Base-by-base conservation (phyloP, 2,113 vertebrate species). In the Pagrus major region DNA sequence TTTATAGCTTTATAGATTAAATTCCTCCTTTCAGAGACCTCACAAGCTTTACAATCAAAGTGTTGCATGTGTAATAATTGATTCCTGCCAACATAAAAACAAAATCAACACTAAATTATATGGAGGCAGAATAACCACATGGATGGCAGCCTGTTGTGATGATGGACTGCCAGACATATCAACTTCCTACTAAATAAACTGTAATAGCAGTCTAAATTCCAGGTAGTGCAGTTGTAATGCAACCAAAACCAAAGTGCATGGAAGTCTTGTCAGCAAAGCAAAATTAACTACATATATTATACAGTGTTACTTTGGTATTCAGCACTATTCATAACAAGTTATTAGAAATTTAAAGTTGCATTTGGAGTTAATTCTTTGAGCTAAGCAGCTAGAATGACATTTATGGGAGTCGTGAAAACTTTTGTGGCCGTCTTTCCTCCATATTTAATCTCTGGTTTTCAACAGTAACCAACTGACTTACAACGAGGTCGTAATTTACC, bases 1-100 rank as follows among this genome's bases (percentile, higher is more conserved):
- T 88, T 90, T 81, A 86, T 37, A 59, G 77, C 66, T 47, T 71
- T 68, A 69, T 74, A 41, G 75, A 86, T 86, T 75, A 25, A n/a
- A 55, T n/a, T 2, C 54, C 39, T 58, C 33, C 42, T 56, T 55
- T 78, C 78, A 80, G 52, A 82, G 68, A 65, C 49, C 80, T 56
- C 58, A 49, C 44, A 35, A 61, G 76, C 76, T 58, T 74, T 35
- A 47, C 69, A 68, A 31, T 80, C 84, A 80, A 75, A 71, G 69
- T 11, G 41, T 44, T 67, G 64, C 68, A 54, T 25, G 77, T 75
- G 77, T 63, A 81, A 81, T 76, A 75, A 86, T 29, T 78, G 80
- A 84, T 78, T 55, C 70, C 21, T 9, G 35, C 42, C 69, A 8
- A 18, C 69, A 75, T 67, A 77, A 80, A 83, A 77, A 73, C 41